These are phyloP conservation scores for Melieria omissa DNA, from an alignment of 2,888 invertebrate species.

Conservation along the genomic window DNA sequence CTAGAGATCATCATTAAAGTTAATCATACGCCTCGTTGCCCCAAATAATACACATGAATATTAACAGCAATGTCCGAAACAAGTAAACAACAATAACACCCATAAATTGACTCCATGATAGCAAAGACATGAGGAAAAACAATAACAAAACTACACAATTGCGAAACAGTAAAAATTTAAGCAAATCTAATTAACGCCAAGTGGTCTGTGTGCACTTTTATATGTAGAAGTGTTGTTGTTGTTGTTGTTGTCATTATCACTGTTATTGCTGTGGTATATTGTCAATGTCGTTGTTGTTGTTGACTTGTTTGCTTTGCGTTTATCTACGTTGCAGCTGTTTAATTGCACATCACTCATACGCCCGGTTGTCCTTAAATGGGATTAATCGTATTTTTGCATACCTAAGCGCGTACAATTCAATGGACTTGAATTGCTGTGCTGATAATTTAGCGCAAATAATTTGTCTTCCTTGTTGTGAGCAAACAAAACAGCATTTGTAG, in stretches of 20 bases:
- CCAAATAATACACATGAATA: slow-evolving; percentile 21
- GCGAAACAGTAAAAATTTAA: no score
- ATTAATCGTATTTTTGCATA: no score
- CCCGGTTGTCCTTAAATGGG: no score
- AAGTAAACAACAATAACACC: not conserved
- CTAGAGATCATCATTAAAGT: slow-evolving; percentile 5
- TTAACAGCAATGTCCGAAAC: not conserved
- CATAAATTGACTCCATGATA: not conserved
- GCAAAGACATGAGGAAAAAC: not conserved
- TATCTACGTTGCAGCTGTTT: no score
- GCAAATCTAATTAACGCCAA: not conserved
- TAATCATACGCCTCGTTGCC: slow-evolving; percentile 36
- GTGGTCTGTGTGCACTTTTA: no score
- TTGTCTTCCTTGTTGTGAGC: no score
- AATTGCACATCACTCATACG: no score
- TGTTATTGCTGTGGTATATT: not conserved
- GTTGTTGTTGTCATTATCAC: not conserved
- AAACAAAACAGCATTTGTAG: no score
- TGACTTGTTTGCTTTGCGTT: not conserved
- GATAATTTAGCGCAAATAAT: no score
- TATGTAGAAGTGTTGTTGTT: not conserved
- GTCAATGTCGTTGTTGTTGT: slow-evolving; percentile 12
- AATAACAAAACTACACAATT: not conserved
- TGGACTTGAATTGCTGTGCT: no score
- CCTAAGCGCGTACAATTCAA: no score